Evolutionary conservation across 1,140 invertebrate species (phyloP), one percentile per base, ranked within the genome.

Genomic region (Geopemphigus sp.): DNA sequence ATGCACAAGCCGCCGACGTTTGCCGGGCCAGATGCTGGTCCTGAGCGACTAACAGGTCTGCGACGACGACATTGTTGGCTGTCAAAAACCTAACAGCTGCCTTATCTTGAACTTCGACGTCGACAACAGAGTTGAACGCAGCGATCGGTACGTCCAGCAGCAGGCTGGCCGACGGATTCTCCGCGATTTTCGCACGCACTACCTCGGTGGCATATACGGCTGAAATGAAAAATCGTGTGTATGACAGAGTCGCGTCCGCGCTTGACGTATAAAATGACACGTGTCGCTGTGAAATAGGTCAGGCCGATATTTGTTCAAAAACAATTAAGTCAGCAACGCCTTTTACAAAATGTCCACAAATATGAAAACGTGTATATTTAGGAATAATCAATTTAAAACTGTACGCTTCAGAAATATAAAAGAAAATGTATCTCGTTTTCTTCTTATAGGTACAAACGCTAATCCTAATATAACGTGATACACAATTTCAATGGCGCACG

Each of bases 161-260:
- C 32, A 78, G 15, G 26, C 39, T 17, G 11, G 61, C 24, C 5
- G 57, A 24, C 5, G 39, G 39, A n/a, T 17, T 26, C 0, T 3
- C 14, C 1, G 64, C 15, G 15, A 78, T 57, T 78, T 78, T 78
- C 2, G 45, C 14, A 19, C 45, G 15, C 45, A 78, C 39, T 2
- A 63, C 74, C 6, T 63, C 56, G 15, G 74, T 78, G 12, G 74
- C 61, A 10, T 63, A 78, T 19, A 78, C 59, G 4, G 74, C 74
- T 78, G 15, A 50, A 63, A 61, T 26, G 53, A 8, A 5, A n/a
- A 19, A 39, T 8, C 32, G 32, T 8, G 32, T 39, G 32, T n/a
- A n/a, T n/a, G n/a, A n/a, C n/a, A n/a, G n/a, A n/a, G n/a, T n/a
- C n/a, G n/a, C n/a, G n/a, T n/a, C n/a, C n/a, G n/a, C n/a, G n/a